Conservation (phyloP, 2,888 invertebrate genomes). For the Adelphocoris suturalis region DNA sequence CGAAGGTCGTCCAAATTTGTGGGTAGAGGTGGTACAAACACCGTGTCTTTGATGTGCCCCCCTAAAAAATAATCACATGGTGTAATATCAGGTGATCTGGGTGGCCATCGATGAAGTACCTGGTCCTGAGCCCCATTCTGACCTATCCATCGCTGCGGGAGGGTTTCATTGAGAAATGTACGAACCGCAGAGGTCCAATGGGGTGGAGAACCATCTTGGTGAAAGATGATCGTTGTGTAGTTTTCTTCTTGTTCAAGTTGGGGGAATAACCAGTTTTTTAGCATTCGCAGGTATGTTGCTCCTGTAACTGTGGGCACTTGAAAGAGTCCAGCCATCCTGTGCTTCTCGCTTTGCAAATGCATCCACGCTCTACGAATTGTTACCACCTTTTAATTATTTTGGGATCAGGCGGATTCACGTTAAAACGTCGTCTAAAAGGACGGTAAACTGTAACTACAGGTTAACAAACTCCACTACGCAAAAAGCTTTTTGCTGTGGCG, state of each 20-base stretch:
- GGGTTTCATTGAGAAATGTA: background rate
- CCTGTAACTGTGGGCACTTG: background rate
- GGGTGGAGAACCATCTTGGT: background rate
- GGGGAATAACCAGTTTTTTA: background rate
- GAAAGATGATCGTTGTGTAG: background rate
- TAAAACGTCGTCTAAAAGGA: too few species aligned
- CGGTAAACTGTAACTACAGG: too few species aligned
- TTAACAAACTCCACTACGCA: too few species aligned
- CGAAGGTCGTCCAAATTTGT: conserved; percentile 46
- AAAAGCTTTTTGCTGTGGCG: too few species aligned
- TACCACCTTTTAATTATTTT: too few species aligned
- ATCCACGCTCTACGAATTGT: background rate
- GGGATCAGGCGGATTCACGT: too few species aligned
- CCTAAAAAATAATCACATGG: conserved; percentile 5
- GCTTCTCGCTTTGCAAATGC: too few species aligned
- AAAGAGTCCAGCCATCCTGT: too few species aligned
- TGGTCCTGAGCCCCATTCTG: conserved; percentile 66
- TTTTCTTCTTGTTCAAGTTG: background rate
- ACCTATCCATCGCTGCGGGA: conserved; percentile 52
- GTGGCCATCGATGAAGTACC: conserved; percentile 64
- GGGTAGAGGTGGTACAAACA: conserved; percentile 67
- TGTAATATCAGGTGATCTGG: background rate
- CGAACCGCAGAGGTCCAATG: background rate
- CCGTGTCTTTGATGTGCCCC: conserved; percentile 50
- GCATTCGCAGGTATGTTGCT: background rate